Percentiles rank a stretch among this genome's conserved stretches.
phyloP scores from a whole-genome alignment of 2,888 invertebrate genomes.

The Papilio protenor region DNA sequence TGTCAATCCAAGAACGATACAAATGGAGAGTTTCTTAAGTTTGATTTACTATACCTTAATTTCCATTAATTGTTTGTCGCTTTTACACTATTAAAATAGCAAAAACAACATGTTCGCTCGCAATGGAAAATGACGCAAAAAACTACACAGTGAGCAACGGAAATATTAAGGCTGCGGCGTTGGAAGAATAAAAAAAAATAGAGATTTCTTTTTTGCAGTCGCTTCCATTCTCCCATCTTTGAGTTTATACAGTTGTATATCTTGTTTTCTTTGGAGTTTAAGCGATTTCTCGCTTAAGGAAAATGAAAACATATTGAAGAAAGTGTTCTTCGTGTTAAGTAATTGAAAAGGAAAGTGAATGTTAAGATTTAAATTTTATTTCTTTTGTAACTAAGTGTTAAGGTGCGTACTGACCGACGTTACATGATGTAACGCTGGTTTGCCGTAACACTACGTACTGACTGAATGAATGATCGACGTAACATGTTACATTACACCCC shows the following conservation, averaged over 20 bases:
- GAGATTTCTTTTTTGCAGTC: constrained; percentile 27
- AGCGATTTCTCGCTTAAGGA: constrained; percentile 23
- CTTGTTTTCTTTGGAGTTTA: constrained; percentile 24
- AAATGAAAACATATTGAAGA: constrained; percentile 22
- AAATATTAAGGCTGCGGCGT: constrained; percentile 32
- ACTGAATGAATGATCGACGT: too few species aligned
- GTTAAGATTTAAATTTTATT: not conserved
- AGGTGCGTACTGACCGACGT: not conserved
- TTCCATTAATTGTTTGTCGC: not conserved
- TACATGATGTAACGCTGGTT: too few species aligned
- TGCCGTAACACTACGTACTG: too few species aligned
- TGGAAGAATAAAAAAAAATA: constrained; percentile 31
- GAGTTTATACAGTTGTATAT: constrained; percentile 16
- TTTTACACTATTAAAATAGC: not conserved
- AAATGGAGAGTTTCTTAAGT: too few species aligned
- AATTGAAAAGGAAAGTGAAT: not conserved
- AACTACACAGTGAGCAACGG: constrained; percentile 30
- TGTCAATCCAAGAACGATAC: too few species aligned
- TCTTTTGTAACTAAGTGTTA: not conserved
- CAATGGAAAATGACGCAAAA: constrained; percentile 24
- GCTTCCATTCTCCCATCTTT: constrained; percentile 29
- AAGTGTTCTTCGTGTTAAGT: constrained; percentile 1
- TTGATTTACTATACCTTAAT: too few species aligned
- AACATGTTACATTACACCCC: too few species aligned
- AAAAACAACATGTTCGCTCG: not conserved